These are phyloP conservation scores for Sarcophaga subvicina DNA, from an alignment of 2,888 invertebrate genomes.

Conservation along the genomic window DNA sequence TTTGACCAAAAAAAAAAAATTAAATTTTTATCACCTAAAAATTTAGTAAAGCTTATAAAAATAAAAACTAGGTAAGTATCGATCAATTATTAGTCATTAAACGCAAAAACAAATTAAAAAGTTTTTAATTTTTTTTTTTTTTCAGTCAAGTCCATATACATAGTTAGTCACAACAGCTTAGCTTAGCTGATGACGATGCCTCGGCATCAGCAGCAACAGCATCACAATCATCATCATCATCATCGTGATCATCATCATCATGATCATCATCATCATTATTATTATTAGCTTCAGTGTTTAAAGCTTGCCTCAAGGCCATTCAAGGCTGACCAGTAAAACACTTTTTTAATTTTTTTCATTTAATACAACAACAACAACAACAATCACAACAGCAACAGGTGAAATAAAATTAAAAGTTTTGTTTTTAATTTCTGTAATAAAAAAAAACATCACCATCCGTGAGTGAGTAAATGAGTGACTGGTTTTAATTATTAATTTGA, in stretches of 20 bases:
- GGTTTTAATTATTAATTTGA: too few species aligned
- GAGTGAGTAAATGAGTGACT: too few species aligned
- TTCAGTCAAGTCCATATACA: background rate
- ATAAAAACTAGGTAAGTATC: constrained; percentile 32
- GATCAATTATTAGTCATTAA: constrained; percentile 61
- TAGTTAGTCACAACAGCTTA: background rate
- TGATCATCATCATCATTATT: constrained; percentile 20
- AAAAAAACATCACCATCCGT: background rate
- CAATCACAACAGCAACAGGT: background rate
- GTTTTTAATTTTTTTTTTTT: constrained; percentile 15
- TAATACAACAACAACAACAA: constrained; percentile 16
- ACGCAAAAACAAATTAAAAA: background rate
- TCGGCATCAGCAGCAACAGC: too few species aligned
- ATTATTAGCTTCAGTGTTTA: constrained; percentile 25
- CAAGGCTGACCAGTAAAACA: constrained; percentile 67
- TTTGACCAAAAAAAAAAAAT: constrained; percentile 53
- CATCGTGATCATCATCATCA: constrained; percentile 13
- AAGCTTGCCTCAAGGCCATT: constrained; percentile 62
- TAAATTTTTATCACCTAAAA: constrained; percentile 30
- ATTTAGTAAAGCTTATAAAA: constrained; percentile 24
- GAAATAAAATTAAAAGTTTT: background rate
- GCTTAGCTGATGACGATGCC: background rate
- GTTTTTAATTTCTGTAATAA: background rate
- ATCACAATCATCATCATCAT: constrained; percentile 27
- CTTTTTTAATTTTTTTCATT: constrained; percentile 1